Conservation (phyloP, 92 coral and sea anemone genomes). For the Scolanthus callimorphus region DNA sequence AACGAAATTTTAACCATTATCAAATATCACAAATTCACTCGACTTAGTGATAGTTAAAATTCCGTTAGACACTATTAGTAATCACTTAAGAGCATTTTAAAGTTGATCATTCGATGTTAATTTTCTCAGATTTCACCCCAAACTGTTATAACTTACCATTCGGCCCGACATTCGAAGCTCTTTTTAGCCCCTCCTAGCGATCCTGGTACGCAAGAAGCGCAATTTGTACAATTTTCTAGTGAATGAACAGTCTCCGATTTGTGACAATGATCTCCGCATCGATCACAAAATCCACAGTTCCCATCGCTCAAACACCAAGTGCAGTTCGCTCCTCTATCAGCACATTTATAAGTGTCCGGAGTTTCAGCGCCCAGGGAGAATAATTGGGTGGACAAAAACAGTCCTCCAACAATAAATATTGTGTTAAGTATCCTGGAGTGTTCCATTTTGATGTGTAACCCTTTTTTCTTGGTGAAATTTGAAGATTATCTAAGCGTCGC, state of each 20-base stretch:
- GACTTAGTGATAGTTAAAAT: too few relatives aligned
- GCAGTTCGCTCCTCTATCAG: conserved; percentile 85
- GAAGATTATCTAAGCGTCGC: too few relatives aligned
- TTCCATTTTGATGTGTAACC: conserved; percentile 3
- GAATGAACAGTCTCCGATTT: conserved; percentile 82
- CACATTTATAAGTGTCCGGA: conserved; percentile 61
- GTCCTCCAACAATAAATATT: conserved; percentile 29
- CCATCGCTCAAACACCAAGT: conserved; percentile 96
- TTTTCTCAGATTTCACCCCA: too few relatives aligned
- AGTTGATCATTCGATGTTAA: too few relatives aligned
- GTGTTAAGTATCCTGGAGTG: conserved; percentile 20
- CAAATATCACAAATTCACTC: too few relatives aligned
- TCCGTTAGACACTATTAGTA: too few relatives aligned
- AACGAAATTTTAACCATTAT: too few relatives aligned
- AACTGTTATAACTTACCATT: conserved; percentile 63
- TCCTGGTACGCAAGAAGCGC: conserved; percentile 97
- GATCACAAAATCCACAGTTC: conserved; percentile 97
- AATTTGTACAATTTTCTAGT: conserved; percentile 86
- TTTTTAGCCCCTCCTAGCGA: conserved; percentile 89
- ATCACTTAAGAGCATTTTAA: too few relatives aligned
- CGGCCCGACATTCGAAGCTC: conserved; percentile 84
- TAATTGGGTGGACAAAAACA: conserved; percentile 38
- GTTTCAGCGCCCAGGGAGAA: conserved; percentile 44
- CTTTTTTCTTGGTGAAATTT: neutral
- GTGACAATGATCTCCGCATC: conserved; percentile 94